A percentile compares a stretch with the other conserved stretches of the same genome.
Conservation (phyloP, 2,797 vertebrate species). For the Enteromius anoplus region DNA sequence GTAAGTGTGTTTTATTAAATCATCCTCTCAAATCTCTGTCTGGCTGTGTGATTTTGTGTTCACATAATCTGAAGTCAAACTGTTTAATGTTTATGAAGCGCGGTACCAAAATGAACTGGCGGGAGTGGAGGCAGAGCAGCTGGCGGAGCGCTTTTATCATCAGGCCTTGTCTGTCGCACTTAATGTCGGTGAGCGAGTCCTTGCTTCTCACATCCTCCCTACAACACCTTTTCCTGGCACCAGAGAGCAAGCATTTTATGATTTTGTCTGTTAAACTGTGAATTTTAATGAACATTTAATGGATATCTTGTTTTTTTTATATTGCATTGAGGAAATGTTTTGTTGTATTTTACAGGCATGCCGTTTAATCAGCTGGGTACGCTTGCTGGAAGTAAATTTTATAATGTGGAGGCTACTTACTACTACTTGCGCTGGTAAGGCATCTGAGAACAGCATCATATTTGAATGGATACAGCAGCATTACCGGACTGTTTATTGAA, state of each 20-base stretch:
- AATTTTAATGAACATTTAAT: slow-evolving; percentile 21
- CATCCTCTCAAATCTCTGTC: slow-evolving; percentile 10
- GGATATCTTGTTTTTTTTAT: neutral
- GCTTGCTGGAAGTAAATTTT: slow-evolving; percentile 93
- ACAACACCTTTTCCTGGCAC: slow-evolving; percentile 26
- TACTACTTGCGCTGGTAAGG: slow-evolving; percentile 97
- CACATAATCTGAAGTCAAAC: neutral
- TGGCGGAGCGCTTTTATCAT: slow-evolving; percentile 95
- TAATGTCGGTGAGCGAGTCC: slow-evolving; percentile 86
- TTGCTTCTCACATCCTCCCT: neutral
- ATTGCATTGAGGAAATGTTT: slow-evolving; percentile 1
- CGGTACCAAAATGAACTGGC: slow-evolving; percentile 97
- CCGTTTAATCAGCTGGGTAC: slow-evolving; percentile 98
- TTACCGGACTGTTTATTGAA: neutral
- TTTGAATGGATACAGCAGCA: neutral
- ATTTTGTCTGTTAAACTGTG: neutral
- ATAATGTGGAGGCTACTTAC: slow-evolving; percentile 95
- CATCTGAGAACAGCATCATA: neutral
- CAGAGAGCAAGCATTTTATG: slow-evolving; percentile 7
- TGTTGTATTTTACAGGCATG: slow-evolving; percentile 82
- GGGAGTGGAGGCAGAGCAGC: slow-evolving; percentile 91
- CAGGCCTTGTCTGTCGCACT: slow-evolving; percentile 94
- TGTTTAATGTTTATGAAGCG: slow-evolving; percentile 71
- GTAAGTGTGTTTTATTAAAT: slow-evolving; percentile 74
- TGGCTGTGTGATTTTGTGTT: neutral